Evolutionary conservation across 1,140 invertebrate species (phyloP).

Genomic region (Bombus consobrinus): DNA sequence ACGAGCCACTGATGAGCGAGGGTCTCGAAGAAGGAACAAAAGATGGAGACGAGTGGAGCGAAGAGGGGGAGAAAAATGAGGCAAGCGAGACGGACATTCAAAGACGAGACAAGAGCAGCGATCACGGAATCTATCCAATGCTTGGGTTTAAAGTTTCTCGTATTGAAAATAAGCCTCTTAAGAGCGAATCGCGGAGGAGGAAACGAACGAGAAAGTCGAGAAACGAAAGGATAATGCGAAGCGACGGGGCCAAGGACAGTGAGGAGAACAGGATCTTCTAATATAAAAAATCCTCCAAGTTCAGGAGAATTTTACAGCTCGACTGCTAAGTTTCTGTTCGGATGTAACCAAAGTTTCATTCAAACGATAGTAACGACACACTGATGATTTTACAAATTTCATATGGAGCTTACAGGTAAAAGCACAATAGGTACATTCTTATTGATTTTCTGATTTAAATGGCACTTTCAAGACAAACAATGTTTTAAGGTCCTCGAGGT

Average conservation of each 20-base stretch:
- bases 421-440: neutral
- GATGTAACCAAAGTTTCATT: no score
- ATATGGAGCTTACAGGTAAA: neutral
- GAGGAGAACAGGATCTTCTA: neutral
- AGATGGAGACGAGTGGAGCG: neutral
- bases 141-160: constrained; percentile 63
- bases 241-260: neutral
- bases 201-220: neutral
- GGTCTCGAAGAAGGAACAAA: neutral
- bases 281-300: neutral
- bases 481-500: no score
- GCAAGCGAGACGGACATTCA: neutral
- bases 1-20: constrained; percentile 8
- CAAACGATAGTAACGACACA: neutral
- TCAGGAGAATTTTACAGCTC: constrained; percentile 44
- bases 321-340: neutral
- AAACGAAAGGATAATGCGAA: constrained; percentile 2
- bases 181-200: neutral
- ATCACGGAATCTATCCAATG: constrained; percentile 60
- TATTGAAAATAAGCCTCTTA: constrained; percentile 61
- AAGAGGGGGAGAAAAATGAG: neutral
- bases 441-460: neutral
- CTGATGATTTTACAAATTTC: neutral
- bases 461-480: neutral
- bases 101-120: constrained; percentile 10